A percentile compares a stretch with the other conserved stretches of the same genome.
Evolutionary conservation across 1,140 invertebrate genomes (phyloP).

Genomic region (Periplaneta americana): DNA sequence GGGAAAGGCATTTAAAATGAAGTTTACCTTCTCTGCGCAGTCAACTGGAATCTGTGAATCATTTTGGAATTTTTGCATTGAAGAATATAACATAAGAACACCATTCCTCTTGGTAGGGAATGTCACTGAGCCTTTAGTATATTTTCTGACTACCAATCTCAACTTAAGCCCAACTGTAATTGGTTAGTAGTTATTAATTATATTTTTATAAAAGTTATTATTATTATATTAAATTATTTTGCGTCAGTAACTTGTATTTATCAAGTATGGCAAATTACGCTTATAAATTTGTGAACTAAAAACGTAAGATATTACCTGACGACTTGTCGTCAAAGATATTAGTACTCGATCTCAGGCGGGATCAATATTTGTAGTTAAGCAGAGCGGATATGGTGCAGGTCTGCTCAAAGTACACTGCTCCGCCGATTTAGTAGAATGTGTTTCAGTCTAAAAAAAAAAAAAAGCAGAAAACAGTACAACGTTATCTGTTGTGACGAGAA

Average conservation of each 20-base stretch:
- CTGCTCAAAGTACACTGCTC: no score
- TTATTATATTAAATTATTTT: not conserved
- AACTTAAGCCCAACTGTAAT: slow-evolving; percentile 33
- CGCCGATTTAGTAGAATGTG: no score
- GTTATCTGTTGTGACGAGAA: no score
- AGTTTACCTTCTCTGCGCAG: slow-evolving; percentile 36
- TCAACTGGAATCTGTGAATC: slow-evolving; percentile 36
- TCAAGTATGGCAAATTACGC: no score
- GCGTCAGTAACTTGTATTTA: not conserved
- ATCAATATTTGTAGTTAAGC: no score
- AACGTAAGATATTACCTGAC: no score
- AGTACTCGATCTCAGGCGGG: no score
- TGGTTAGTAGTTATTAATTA: slow-evolving; percentile 17
- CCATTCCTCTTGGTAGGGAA: slow-evolving; percentile 36
- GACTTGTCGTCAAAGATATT: no score
- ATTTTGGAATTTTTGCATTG: slow-evolving; percentile 39
- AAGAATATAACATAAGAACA: slow-evolving; percentile 33
- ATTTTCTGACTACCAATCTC: slow-evolving; percentile 29
- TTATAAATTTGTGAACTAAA: no score
- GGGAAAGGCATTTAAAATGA: slow-evolving; percentile 30
- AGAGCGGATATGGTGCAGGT: no score
- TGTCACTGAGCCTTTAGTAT: slow-evolving; percentile 36
- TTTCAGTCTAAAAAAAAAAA: no score
- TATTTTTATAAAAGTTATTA: not conserved
- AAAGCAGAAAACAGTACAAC: no score